Conservation (phyloP, 2,888 invertebrate genomes). For the Periphyllus acericola region DNA sequence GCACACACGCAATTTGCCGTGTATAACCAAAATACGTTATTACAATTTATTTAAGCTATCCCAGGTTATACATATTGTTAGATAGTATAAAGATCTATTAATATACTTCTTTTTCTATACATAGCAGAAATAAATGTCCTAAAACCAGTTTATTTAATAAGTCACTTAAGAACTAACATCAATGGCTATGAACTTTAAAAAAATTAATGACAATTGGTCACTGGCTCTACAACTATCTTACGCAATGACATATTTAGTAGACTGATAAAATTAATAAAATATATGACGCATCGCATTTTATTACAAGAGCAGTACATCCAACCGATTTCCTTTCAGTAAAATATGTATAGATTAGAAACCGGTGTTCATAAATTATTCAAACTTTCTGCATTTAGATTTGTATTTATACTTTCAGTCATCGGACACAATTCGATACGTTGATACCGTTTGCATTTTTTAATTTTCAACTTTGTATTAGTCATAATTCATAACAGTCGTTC, state of each 20-base stretch:
- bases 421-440: background rate
- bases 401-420: background rate
- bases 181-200: background rate
- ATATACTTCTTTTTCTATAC: background rate
- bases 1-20: background rate
- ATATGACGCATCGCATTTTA: background rate
- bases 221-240: background rate
- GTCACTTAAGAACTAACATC: background rate
- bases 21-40: background rate
- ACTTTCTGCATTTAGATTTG: background rate
- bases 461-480: too few relatives aligned
- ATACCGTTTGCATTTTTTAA: too few relatives aligned
- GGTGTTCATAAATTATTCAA: background rate
- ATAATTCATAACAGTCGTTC: too few relatives aligned
- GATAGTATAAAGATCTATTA: background rate
- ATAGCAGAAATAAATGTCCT: background rate
- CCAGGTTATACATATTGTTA: background rate
- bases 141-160: background rate
- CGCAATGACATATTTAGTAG: background rate
- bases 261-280: background rate
- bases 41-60: background rate
- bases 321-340: background rate
- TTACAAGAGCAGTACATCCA: background rate
- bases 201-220: background rate
- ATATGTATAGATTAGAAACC: background rate